phyloP scores from a whole-genome alignment of 2,797 vertebrate genomes.

The Sphaeramia orbicularis region DNA sequence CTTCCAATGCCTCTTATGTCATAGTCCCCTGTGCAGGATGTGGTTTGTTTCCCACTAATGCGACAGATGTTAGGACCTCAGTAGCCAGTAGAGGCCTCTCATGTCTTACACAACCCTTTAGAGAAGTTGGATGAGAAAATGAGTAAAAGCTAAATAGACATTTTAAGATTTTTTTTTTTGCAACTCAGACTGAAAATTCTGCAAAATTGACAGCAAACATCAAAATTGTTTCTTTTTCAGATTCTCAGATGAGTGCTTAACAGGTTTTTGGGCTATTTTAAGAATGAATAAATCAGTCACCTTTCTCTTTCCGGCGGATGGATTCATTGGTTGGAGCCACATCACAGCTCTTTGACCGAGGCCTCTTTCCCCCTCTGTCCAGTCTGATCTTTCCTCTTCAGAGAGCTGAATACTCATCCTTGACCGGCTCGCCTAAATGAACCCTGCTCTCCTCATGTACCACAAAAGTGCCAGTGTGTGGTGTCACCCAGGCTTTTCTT shows the following conservation, averaged over 20 bases:
- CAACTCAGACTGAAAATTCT: constrained; percentile 3
- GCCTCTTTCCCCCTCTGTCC: constrained; percentile 69
- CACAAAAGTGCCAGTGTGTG: constrained; percentile 96
- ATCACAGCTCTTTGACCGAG: constrained; percentile 58
- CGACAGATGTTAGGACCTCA: constrained; percentile 78
- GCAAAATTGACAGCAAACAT: not conserved
- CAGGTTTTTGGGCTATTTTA: constrained; percentile 39
- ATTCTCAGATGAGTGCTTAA: not conserved
- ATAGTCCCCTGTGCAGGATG: constrained; percentile 57
- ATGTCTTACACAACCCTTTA: constrained; percentile 87
- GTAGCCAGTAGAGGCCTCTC: constrained; percentile 97
- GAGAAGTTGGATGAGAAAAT: constrained; percentile 41
- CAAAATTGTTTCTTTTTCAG: not conserved
- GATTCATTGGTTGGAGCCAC: constrained; percentile 55
- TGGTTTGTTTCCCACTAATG: constrained; percentile 67
- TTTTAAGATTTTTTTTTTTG: constrained; percentile 14
- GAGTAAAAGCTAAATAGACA: constrained; percentile 40
- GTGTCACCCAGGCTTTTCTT: constrained; percentile 94
- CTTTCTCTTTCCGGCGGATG: constrained; percentile 48
- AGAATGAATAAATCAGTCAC: constrained; percentile 54
- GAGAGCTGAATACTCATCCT: constrained; percentile 93
- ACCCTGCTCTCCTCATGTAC: constrained; percentile 92
- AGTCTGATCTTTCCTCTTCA: constrained; percentile 92
- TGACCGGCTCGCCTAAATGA: constrained; percentile 94
- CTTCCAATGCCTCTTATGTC: constrained; percentile 58